Conservation (phyloP, 2,797 vertebrate species). For the Aeoliscus strigatus region DNA sequence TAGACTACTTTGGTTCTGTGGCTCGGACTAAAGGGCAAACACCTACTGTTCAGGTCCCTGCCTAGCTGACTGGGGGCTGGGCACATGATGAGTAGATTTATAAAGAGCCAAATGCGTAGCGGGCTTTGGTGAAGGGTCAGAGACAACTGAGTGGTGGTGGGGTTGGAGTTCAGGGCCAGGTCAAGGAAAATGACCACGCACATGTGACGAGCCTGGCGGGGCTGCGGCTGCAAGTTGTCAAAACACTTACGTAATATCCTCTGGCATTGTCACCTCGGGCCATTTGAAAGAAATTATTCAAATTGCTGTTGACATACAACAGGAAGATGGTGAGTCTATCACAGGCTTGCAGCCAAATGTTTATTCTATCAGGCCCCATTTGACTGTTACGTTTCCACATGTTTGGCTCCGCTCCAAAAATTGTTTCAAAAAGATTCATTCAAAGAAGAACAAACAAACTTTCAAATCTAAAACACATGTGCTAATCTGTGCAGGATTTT, state of each 20-base stretch:
- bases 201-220: slow-evolving; percentile 9
- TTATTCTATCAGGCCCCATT: slow-evolving; percentile 8
- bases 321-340: slow-evolving; percentile 4
- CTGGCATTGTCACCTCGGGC: slow-evolving; percentile 31
- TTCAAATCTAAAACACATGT: neutral
- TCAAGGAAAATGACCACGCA: slow-evolving; percentile 31
- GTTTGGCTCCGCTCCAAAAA: slow-evolving; percentile 3
- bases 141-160: slow-evolving; percentile 24
- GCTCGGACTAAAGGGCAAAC: slow-evolving; percentile 10
- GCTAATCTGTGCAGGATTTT: slow-evolving; percentile 7
- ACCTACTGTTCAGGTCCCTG: slow-evolving; percentile 35
- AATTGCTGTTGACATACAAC: slow-evolving; percentile 6
- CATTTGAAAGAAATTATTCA: slow-evolving; percentile 25
- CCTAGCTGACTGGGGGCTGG: slow-evolving; percentile 19
- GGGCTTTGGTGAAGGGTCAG: slow-evolving; percentile 38
- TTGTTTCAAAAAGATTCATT: neutral
- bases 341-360: neutral
- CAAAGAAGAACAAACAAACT: neutral
- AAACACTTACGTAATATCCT: slow-evolving; percentile 25
- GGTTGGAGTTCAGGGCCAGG: slow-evolving; percentile 64
- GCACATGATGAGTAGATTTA: slow-evolving; percentile 57
- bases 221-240: slow-evolving; percentile 1
- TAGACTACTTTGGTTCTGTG: slow-evolving; percentile 4
- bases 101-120: slow-evolving; percentile 62
- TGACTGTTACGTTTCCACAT: slow-evolving; percentile 3